These are phyloP conservation scores for Rhadina sibilatrix DNA, from an alignment of 2,113 vertebrate species.

Conservation along the genomic window DNA sequence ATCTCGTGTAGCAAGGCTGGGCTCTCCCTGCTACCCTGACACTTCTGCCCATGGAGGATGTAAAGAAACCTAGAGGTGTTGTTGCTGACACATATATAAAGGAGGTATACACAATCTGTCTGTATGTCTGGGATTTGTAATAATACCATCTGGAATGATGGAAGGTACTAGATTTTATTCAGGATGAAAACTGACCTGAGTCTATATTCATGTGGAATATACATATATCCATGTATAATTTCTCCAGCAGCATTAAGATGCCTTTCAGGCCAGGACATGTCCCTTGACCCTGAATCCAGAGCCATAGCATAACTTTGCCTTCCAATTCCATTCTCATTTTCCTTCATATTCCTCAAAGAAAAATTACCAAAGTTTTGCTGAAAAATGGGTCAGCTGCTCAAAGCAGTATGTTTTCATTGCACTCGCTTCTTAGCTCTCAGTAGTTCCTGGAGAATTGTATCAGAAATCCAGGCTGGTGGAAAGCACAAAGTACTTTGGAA, in stretches of 20 bases:
- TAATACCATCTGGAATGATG: not conserved
- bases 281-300: not conserved
- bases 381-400: not conserved
- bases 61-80: not conserved
- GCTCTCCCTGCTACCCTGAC: not conserved
- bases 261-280: not conserved
- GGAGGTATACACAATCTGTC: rapidly evolving
- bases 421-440: not conserved
- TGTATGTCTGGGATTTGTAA: not conserved
- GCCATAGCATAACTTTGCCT: not conserved
- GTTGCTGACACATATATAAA: not conserved
- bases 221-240: too few species aligned
- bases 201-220: not conserved
- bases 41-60: not conserved
- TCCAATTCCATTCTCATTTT: not conserved
- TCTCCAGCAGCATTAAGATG: not conserved
- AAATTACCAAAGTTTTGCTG: not conserved
- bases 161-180: not conserved
- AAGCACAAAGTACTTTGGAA: not conserved
- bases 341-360: not conserved
- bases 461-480: not conserved
- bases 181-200: not conserved
- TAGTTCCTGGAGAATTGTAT: not conserved
- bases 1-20: not conserved
- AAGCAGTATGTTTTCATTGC: not conserved